phyloP scores from a whole-genome alignment of 2,113 vertebrate species.

The Indicator maculatus region DNA sequence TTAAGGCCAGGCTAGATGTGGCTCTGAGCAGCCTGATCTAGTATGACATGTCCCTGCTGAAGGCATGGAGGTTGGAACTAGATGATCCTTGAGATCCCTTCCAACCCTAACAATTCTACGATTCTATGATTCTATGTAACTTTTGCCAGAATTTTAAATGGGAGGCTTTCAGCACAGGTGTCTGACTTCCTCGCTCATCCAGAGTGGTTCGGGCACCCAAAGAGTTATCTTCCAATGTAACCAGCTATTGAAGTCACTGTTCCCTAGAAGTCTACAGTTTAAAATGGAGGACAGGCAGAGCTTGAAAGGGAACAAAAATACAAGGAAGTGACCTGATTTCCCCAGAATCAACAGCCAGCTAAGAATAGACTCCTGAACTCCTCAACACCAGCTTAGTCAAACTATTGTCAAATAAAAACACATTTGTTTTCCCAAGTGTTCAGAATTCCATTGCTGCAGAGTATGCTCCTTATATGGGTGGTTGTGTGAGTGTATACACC shows the following conservation, averaged over 20 bases:
- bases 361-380: neutral
- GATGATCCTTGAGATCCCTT: too few relatives aligned
- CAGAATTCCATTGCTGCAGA: rapidly evolving
- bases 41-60: too few relatives aligned
- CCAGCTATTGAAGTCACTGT: neutral
- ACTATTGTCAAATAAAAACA: neutral
- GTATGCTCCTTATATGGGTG: neutral
- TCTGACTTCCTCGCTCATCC: neutral
- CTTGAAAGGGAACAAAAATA: neutral
- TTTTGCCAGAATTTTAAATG: neutral
- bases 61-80: too few relatives aligned
- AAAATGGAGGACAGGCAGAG: neutral
- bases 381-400: neutral
- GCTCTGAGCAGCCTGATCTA: too few relatives aligned
- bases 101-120: too few relatives aligned
- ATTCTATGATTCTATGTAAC: neutral
- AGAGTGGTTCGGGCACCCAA: neutral
- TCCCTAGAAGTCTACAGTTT: neutral
- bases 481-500: neutral
- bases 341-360: neutral
- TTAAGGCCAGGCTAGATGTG: too few relatives aligned
- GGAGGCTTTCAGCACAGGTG: neutral
- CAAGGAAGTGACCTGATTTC: neutral
- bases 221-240: neutral
- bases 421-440: neutral